Percentiles rank a stretch among this genome's conserved stretches.
Evolutionary conservation across 2,797 vertebrate species (phyloP).

Genomic region (Eulemur mongoz): DNA sequence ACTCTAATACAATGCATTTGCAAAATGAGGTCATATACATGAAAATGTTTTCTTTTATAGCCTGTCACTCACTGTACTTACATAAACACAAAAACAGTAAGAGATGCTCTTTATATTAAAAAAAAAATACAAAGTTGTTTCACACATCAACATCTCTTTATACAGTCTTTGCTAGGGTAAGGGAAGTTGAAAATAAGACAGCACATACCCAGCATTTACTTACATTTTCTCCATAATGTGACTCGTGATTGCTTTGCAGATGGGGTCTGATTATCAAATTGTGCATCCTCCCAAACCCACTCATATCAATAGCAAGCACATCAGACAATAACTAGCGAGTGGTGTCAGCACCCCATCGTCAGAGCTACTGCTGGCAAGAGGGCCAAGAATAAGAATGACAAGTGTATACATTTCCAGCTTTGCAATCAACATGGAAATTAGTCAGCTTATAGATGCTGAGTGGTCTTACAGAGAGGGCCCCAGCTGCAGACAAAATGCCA

Average conservation of each 20-base stretch:
- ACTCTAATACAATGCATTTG: slow-evolving; percentile 33
- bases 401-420: slow-evolving; percentile 74
- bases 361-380: slow-evolving; percentile 77
- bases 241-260: slow-evolving; percentile 69
- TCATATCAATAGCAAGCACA: slow-evolving; percentile 61
- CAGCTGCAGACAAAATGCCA: slow-evolving; percentile 80
- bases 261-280: slow-evolving; percentile 72
- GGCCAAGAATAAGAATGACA: slow-evolving; percentile 77
- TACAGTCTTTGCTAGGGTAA: slow-evolving; percentile 61
- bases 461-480: slow-evolving; percentile 75
- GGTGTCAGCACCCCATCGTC: slow-evolving; percentile 73
- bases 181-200: slow-evolving; percentile 64
- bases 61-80: slow-evolving; percentile 50
- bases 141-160: slow-evolving; percentile 38
- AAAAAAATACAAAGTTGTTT: slow-evolving; percentile 34
- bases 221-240: slow-evolving; percentile 49
- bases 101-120: slow-evolving; percentile 50
- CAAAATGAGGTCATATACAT: slow-evolving; percentile 36
- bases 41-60: slow-evolving; percentile 44
- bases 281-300: slow-evolving; percentile 59
- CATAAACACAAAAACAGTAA: slow-evolving; percentile 43
- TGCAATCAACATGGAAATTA: slow-evolving; percentile 76
- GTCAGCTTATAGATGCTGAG: slow-evolving; percentile 74
- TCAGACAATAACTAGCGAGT: slow-evolving; percentile 71
- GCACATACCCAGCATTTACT: slow-evolving; percentile 58